Evolutionary conservation across 2,797 vertebrate species (phyloP).

Genomic region (Orestias chungarensis): DNA sequence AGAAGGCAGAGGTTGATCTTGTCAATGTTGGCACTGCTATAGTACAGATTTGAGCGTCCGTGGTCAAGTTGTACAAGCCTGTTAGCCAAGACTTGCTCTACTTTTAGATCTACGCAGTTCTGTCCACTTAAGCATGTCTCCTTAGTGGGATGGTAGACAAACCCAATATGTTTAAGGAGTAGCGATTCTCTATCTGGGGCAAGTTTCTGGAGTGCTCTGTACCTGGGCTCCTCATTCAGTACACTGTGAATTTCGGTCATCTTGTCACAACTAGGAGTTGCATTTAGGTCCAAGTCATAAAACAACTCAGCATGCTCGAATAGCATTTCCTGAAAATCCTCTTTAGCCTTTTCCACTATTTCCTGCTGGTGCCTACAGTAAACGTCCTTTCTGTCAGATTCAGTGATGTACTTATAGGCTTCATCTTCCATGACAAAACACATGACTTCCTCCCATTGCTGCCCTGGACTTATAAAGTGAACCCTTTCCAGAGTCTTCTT

Average conservation of each 20-base stretch:
- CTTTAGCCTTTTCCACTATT: constrained; percentile 99
- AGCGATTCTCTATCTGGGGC: constrained; percentile 97
- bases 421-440: constrained; percentile 98
- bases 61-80: constrained; percentile 93
- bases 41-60: constrained; percentile 90
- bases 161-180: constrained; percentile 98
- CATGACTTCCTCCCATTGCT: constrained; percentile 98
- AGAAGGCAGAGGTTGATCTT: constrained; percentile 98
- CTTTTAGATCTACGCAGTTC: constrained; percentile 96
- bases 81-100: constrained; percentile 93
- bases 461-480: constrained; percentile 94
- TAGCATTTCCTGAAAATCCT: constrained; percentile 99
- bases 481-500: constrained; percentile 98
- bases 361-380: constrained; percentile 96
- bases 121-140: constrained; percentile 98
- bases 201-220: constrained; percentile 97
- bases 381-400: constrained; percentile 94
- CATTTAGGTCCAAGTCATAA: constrained; percentile 98
- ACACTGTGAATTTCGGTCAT: constrained; percentile 98
- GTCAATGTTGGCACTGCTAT: constrained; percentile 93
- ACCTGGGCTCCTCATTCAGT: constrained; percentile 96
- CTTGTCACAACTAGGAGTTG: constrained; percentile 97
- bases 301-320: constrained; percentile 99
- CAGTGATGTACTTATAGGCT: constrained; percentile 96
- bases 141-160: constrained; percentile 99